Base-by-base conservation (phyloP, 2,888 invertebrate genomes). In the Pimpla rufipes region DNA sequence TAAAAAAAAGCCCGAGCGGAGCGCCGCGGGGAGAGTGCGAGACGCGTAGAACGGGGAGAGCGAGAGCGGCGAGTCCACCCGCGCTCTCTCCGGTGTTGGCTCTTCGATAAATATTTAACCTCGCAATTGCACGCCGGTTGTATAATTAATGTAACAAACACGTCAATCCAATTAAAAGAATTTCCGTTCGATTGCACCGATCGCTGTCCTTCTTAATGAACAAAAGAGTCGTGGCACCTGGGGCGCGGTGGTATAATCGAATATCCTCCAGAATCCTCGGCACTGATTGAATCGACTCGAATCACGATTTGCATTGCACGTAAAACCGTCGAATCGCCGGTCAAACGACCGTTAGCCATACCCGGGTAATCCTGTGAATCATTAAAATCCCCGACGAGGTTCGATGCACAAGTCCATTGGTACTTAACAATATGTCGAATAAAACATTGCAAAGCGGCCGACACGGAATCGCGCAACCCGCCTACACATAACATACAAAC, bases 81-180 rank as follows among this genome's bases (percentile, higher is more conserved):
- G 35, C n/a, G n/a, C n/a, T n/a, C 29, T 16, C 35, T 45, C 47
- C 59, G 3, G 42, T 23, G 42, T 21, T 73, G 59, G 35, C 45
- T 71, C 42, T 62, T 37, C 47, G 62, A 74, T 59, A 62, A 74
- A 74, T 62, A 62, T 62, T 50, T 35, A 10, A 47, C 47, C 18
- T 74, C 62, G 73, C 11, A 18, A 59, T 59, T 57, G 40, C 29
- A 16, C 21, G 45, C 5, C 21, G 3, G n/a, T 45, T 18, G 21
- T 37, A 45, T 16, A 59, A 62, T 21, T 35, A 6, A 64, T 64
- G 7, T 4, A 23, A 42, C 64, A n/a, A 42, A 64, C 10, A 11
- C n/a, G 21, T 21, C 16, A 21, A 64, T 11, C 23, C 35, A 37
- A 37, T 62, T 10, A 21, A 42, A 64, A 8, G 40, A 64, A 40